phyloP scores from a whole-genome alignment of 2,113 vertebrate genomes.

The Siniperca knerii region DNA sequence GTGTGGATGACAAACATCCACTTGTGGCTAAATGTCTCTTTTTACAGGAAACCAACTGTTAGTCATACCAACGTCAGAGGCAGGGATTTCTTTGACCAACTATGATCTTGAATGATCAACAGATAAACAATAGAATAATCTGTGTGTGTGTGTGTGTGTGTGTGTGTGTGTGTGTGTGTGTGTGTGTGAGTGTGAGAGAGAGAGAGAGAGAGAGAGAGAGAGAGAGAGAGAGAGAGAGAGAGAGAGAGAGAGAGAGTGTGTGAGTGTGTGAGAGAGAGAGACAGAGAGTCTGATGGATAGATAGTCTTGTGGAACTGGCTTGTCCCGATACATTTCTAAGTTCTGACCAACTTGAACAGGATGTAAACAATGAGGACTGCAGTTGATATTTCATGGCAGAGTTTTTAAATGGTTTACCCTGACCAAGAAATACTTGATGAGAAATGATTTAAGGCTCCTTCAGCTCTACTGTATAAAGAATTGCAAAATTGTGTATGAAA shows the following conservation, averaged over 20 bases:
- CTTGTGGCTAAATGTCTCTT: slow-evolving; percentile 36
- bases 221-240: too few relatives aligned
- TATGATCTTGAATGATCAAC: slow-evolving; percentile 5
- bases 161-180: background rate
- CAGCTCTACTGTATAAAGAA: slow-evolving; percentile 25
- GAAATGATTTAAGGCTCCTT: slow-evolving; percentile 16
- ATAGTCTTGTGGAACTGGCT: slow-evolving; percentile 27
- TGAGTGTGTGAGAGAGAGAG: background rate
- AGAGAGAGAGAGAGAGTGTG: background rate
- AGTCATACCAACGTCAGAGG: slow-evolving; percentile 24
- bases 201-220: too few relatives aligned
- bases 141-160: slow-evolving; percentile 14
- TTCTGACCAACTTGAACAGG: slow-evolving; percentile 27
- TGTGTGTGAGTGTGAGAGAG: too few relatives aligned
- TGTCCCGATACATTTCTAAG: background rate
- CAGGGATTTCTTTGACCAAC: slow-evolving; percentile 22
- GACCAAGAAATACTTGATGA: slow-evolving; percentile 17
- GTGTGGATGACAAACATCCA: slow-evolving; percentile 35
- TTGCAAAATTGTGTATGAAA: slow-evolving; percentile 32
- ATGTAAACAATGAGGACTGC: slow-evolving; percentile 32
- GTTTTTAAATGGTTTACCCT: slow-evolving; percentile 1
- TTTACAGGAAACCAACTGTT: slow-evolving; percentile 31
- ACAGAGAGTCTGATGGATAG: background rate
- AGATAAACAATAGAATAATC: slow-evolving; percentile 27
- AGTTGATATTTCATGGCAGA: slow-evolving; percentile 6